Evolutionary conservation across 2,113 vertebrate genomes (phyloP), one percentile per base, ranked within the genome.

Genomic region (Platysteira castanea): DNA sequence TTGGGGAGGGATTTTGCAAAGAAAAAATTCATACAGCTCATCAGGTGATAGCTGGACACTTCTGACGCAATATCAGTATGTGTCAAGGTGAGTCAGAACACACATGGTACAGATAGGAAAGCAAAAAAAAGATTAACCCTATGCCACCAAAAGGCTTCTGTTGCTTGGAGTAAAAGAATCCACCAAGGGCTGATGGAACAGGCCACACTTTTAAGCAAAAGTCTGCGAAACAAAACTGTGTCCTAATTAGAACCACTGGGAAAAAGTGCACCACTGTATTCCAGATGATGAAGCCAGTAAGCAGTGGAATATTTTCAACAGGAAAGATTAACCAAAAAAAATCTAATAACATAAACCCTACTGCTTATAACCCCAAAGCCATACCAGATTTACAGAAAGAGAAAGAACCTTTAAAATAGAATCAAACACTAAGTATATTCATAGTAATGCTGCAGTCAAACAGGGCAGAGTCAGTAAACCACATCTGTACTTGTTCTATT

Each of bases 51-150:
- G 73, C 41, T 33, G 82, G 80, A 56, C 53, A 70, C 31, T 41
- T 83, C 60, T 95, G 91, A 94, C 0, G 9, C 42, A 71, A 75
- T 65, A 54, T 26, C 44, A 37, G 27, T 21, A 10, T 0, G 2
- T 61, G 46, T 53, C 81, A 95, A 91, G 83, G 75, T 84, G 68
- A 94, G 78, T 83, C 71, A 94, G 68, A 94, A 42, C 33, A 54
- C 68, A 71, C 60, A 17, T 11, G 7, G 53, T 31, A 70, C 35
- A 81, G n/a, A 53, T 18, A 91, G 30, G 28, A 61, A 67, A 74
- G 78, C 4, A 57, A 37, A 44, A 83, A 39, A 41, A 28, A 28
- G 1, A 73, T 74, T 47, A 93, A 85, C 46, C 47, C 74, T 75
- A 30, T 15, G 2, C 56, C 76, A 87, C n/a, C 54, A 75, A 76